Conservation (phyloP, 2,113 vertebrate species). For the Charadrius vociferus region DNA sequence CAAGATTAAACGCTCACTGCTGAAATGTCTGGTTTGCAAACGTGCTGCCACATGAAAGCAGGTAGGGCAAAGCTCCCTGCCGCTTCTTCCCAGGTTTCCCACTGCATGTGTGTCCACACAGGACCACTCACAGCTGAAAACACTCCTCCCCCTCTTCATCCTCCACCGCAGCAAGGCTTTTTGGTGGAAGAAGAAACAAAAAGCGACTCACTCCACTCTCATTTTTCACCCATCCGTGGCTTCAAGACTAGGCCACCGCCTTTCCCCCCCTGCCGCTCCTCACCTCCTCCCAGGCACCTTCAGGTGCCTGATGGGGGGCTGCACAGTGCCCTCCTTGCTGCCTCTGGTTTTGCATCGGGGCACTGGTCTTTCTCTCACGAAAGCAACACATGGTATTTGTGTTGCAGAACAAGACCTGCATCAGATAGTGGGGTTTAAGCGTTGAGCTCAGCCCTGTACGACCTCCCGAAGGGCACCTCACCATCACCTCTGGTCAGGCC, state of each 20-base stretch:
- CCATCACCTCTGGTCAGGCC: not conserved
- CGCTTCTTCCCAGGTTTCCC: not conserved
- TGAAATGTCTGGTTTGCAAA: accelerated
- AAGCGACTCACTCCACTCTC: not conserved
- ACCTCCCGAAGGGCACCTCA: not conserved
- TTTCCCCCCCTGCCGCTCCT: not conserved
- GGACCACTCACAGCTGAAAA: not conserved
- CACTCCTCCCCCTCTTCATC: not conserved
- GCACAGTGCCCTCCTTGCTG: not conserved
- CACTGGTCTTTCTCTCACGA: not conserved
- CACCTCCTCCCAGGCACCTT: not conserved
- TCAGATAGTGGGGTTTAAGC: not conserved
- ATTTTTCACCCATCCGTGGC: not conserved
- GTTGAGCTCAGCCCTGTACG: accelerated
- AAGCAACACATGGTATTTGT: not conserved
- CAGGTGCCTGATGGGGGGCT: not conserved
- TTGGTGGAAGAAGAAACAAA: not conserved
- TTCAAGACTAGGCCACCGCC: not conserved
- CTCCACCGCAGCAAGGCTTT: not conserved
- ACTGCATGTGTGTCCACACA: not conserved
- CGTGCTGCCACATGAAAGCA: not conserved
- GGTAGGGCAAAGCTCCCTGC: not conserved
- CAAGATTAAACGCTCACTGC: not conserved
- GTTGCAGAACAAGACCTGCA: not conserved
- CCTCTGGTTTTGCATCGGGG: accelerated